phyloP scores from a whole-genome alignment of 2,113 vertebrate species.

The Candoia aspera region DNA sequence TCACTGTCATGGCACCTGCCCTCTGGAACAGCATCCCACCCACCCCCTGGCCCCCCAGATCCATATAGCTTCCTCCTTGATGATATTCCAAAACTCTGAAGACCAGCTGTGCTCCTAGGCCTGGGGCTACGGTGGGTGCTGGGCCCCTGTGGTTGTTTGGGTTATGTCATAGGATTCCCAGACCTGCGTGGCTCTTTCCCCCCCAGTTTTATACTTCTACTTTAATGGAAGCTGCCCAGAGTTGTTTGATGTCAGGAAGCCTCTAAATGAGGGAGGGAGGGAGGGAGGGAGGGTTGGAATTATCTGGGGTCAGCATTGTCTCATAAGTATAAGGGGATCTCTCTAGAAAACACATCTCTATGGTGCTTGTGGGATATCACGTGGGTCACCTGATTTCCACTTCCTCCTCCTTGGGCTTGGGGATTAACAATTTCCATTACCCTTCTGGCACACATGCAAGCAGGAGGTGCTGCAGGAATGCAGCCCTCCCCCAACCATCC shows the following conservation, averaged over 20 bases:
- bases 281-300: neutral
- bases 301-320: no score
- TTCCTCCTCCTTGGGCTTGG: no score
- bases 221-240: neutral
- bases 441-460: no score
- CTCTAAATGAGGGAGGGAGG: neutral
- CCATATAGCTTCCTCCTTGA: neutral
- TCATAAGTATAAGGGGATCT: no score
- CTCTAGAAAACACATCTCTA: no score
- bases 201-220: neutral
- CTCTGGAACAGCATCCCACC: neutral
- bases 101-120: neutral
- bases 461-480: no score
- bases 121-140: neutral
- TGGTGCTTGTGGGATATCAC: no score
- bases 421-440: no score
- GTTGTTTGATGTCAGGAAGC: neutral
- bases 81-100: neutral
- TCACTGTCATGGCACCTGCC: neutral
- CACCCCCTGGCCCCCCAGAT: neutral
- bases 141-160: neutral
- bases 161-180: neutral
- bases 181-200: neutral
- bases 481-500: no score
- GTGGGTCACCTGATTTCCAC: no score